Conservation (phyloP, 2,797 vertebrate species). For the Tragelaphus oryx region DNA sequence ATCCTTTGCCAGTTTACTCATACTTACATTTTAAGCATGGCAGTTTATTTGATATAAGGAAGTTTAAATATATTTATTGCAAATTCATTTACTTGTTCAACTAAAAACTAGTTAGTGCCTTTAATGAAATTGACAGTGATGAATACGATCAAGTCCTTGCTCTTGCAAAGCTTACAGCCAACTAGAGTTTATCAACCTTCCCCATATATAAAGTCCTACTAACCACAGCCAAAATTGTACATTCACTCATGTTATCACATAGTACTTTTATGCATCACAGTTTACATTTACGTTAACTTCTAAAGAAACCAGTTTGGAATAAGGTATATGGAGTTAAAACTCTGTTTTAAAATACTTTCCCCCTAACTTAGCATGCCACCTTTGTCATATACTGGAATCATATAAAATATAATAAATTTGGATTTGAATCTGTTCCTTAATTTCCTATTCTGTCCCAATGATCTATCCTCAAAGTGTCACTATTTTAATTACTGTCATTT, state of each 20-base stretch:
- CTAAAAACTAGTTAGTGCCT: not conserved
- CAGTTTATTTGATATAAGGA: not conserved
- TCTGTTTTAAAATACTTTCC: not conserved
- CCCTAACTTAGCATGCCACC: not conserved
- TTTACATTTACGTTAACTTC: not conserved
- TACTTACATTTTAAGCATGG: not conserved
- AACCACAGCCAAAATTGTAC: not conserved
- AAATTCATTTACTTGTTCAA: not conserved
- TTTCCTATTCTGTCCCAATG: not conserved
- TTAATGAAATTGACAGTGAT: not conserved
- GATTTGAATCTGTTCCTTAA: not conserved
- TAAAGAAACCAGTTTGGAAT: not conserved
- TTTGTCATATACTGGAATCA: not conserved
- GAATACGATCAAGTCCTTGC: not conserved
- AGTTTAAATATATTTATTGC: not conserved
- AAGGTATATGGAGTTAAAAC: not conserved
- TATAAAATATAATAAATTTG: not conserved
- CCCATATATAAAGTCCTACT: not conserved
- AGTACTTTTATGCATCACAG: not conserved
- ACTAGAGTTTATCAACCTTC: not conserved
- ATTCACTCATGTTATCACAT: not conserved
- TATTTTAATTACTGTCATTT: not conserved
- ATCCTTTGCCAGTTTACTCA: not conserved
- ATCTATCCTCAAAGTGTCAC: not conserved
- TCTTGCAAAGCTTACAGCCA: not conserved